A percentile compares a stretch with the other conserved stretches of the same genome.
These are phyloP conservation scores for Drosophila navojoa DNA, from an alignment of 1,140 invertebrate genomes.

Conservation along the genomic window DNA sequence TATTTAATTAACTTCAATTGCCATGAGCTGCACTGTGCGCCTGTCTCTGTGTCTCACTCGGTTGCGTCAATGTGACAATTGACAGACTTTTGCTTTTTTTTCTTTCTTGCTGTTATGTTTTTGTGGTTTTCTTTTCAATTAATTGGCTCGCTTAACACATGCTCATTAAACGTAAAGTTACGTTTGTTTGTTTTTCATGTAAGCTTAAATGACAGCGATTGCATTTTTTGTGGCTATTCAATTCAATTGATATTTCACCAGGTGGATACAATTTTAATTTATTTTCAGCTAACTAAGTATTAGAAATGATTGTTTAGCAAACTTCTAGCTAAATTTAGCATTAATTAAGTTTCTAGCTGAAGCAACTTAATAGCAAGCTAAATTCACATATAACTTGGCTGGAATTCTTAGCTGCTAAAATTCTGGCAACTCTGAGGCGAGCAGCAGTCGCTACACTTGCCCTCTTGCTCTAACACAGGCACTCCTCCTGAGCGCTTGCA, in stretches of 20 bases:
- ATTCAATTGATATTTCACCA: constrained; percentile 40
- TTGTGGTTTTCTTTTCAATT: constrained; percentile 46
- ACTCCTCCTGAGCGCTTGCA: not conserved
- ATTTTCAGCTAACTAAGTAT: not conserved
- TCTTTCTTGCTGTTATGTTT: constrained; percentile 35
- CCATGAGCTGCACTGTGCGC: constrained; percentile 14
- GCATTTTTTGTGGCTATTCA: constrained; percentile 42
- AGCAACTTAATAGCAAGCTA: not conserved
- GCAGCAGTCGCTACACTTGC: not conserved
- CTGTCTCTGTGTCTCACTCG: constrained; percentile 5
- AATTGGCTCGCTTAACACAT: constrained; percentile 49
- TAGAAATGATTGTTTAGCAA: constrained; percentile 5
- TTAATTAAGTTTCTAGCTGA: not conserved
- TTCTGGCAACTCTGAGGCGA: not conserved
- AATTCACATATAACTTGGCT: not conserved
- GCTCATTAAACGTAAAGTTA: constrained; percentile 36
- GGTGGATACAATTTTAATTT: constrained; percentile 29
- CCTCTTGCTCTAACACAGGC: constrained; percentile 1
- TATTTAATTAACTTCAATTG: constrained; percentile 79
- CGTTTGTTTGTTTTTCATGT: constrained; percentile 36
- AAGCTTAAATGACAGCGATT: constrained; percentile 11
- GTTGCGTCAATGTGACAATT: constrained; percentile 80
- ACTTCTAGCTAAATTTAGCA: not conserved
- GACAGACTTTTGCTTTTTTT: constrained; percentile 56
- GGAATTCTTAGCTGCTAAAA: not conserved